Conservation (phyloP, 2,888 invertebrate genomes). For the Antheraea yamamai region DNA sequence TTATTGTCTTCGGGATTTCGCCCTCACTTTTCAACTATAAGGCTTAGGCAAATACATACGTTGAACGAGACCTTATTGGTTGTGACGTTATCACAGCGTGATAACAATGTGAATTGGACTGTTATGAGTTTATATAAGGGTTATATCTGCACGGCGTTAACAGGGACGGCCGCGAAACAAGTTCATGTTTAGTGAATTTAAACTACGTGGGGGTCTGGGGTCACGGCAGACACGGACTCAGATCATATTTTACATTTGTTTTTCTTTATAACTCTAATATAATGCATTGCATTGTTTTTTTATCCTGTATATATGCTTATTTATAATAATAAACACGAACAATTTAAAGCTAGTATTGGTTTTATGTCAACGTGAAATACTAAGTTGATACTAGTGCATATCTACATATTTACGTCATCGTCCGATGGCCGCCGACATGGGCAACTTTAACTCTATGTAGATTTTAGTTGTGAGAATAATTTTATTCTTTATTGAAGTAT, state of each 20-base stretch:
- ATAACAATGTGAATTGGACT: constrained; percentile 66
- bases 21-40: neutral
- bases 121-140: constrained; percentile 45
- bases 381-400: neutral
- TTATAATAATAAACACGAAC: neutral
- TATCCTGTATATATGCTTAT: neutral
- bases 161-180: constrained; percentile 59
- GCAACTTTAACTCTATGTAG: neutral
- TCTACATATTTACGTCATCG: neutral
- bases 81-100: constrained; percentile 64
- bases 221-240: constrained; percentile 55
- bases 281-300: no score
- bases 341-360: no score
- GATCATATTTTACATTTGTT: constrained; percentile 1
- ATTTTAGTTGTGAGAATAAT: neutral
- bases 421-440: neutral
- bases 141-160: constrained; percentile 38
- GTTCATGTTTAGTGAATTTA: constrained; percentile 66
- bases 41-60: neutral
- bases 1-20: neutral
- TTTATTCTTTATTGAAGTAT: neutral
- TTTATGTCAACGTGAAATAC: neutral
- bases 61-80: constrained; percentile 16
- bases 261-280: neutral
- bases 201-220: constrained; percentile 58